Conservation (phyloP, 2,797 vertebrate species). For the Chaetophractus vellerosus region DNA sequence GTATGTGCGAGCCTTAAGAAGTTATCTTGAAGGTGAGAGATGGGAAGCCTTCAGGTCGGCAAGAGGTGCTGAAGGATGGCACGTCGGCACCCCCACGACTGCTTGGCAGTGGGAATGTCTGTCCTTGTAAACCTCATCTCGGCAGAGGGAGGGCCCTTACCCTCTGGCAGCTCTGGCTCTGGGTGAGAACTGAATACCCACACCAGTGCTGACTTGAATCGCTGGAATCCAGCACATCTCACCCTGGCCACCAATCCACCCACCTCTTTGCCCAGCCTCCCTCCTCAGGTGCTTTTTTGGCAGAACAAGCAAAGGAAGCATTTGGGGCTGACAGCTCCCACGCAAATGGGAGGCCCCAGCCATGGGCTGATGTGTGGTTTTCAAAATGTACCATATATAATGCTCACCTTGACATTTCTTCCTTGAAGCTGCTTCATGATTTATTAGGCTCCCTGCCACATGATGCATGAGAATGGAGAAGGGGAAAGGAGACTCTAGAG, state of each 20-base stretch:
- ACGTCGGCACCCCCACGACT: not conserved
- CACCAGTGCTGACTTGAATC: not conserved
- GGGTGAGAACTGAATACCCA: not conserved
- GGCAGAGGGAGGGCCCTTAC: not conserved
- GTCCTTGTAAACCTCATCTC: not conserved
- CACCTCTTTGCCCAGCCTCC: not conserved
- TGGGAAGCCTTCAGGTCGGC: not conserved
- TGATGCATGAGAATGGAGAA: accelerated
- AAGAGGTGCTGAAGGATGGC: no score
- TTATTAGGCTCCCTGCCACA: not conserved
- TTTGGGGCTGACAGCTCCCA: not conserved
- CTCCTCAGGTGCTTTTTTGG: not conserved
- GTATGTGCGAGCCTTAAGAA: not conserved
- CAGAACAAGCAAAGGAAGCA: not conserved
- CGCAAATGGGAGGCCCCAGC: not conserved
- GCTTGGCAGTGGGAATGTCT: not conserved
- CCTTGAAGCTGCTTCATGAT: not conserved
- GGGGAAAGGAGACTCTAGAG: not conserved
- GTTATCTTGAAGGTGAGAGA: not conserved
- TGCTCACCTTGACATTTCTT: not conserved
- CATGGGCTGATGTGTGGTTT: not conserved
- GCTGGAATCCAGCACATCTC: not conserved
- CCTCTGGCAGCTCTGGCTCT: not conserved
- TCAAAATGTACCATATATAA: accelerated
- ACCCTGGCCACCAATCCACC: not conserved